Base-by-base conservation (phyloP, 2,113 vertebrate genomes). In the Leptobrachium leishanense region DNA sequence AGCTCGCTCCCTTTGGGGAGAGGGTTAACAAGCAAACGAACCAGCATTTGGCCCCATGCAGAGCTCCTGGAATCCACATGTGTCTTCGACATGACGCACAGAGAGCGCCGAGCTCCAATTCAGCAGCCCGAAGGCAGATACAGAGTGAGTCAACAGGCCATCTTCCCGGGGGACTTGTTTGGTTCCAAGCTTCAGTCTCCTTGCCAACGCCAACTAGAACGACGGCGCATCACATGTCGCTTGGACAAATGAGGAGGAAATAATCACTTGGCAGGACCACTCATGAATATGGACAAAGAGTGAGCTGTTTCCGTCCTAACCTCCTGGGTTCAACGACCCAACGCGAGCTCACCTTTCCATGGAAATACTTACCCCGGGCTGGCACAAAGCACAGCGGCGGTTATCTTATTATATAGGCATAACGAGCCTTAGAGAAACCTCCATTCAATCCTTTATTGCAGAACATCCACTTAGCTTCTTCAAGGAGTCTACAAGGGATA, bases 21-120 rank as follows among this genome's bases (percentile, higher is more conserved):
- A 65, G 57, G 68, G 68, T 63, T 70, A 79, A 76, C 63, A 82
- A 68, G 59, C 81, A 70, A 82, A 65, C 53, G 65, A 78, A 74
- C 70, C 2, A 67, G 39, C 6, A 50, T 39, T 13, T 12, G 62
- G 74, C 74, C 79, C 78, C 9, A 0, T 44, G 75, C 80, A 82
- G 79, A 83, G 77, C 53, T 81, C 72, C 75, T 68, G 82, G 67
- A 82, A 81, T 81, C 75, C 74, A 74, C 81, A 76, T 67, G n/a
- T 54, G 59, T 81, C 67, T 53, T 84, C 67, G 75, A 73, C 74
- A 70, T 62, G 78, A 44, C 31, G 8, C 43, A 42, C 66, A 50
- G 53, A 68, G 64, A 81, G 72, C 13, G 63, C 63, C 68, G 50
- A 74, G 50, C 78, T 74, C 78, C 72, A 68, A 74, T 74, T 65